Percentiles rank a stretch among this genome's conserved stretches.
These are phyloP conservation scores for Xestia ashworthii DNA, from an alignment of 2,888 invertebrate genomes.

Conservation along the genomic window DNA sequence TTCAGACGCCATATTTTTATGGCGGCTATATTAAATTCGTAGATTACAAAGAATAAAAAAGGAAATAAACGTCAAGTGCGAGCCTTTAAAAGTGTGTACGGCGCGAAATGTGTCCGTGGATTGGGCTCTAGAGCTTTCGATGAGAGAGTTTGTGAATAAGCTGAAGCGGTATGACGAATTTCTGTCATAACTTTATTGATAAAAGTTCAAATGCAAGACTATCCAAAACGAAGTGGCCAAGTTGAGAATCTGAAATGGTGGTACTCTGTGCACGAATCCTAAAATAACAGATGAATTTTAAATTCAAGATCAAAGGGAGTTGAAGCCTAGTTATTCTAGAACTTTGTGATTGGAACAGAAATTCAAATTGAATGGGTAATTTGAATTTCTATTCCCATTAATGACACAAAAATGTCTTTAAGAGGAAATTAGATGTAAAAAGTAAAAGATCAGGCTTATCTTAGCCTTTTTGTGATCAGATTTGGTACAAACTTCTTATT, in stretches of 20 bases:
- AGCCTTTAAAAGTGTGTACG: conserved; percentile 80
- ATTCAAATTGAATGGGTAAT: conserved; percentile 31
- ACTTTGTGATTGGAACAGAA: conserved; percentile 10
- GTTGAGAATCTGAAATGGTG: background rate
- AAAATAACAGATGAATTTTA: conserved; percentile 2
- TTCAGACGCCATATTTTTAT: conserved; percentile 81
- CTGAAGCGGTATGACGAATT: conserved; percentile 21
- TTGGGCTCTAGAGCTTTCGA: conserved; percentile 55
- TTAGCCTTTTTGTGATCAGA: background rate
- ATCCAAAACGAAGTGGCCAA: background rate
- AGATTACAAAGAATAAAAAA: conserved; percentile 86
- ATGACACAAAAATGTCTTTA: background rate
- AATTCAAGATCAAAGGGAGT: background rate
- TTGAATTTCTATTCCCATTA: conserved; percentile 10
- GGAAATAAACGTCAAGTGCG: conserved; percentile 84
- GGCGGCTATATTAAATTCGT: conserved; percentile 84
- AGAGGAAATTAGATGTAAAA: conserved; percentile 7
- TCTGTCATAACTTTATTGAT: background rate
- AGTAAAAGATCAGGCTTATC: conserved; percentile 1
- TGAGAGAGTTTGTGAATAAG: conserved; percentile 17
- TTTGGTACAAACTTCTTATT: background rate
- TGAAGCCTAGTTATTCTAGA: conserved; percentile 13
- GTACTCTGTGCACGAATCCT: background rate
- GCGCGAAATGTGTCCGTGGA: conserved; percentile 71
- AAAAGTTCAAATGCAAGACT: background rate